Evolutionary conservation across 1,140 invertebrate genomes (phyloP), one percentile per base, ranked within the genome.

Genomic region (Heterodera schachtii): DNA sequence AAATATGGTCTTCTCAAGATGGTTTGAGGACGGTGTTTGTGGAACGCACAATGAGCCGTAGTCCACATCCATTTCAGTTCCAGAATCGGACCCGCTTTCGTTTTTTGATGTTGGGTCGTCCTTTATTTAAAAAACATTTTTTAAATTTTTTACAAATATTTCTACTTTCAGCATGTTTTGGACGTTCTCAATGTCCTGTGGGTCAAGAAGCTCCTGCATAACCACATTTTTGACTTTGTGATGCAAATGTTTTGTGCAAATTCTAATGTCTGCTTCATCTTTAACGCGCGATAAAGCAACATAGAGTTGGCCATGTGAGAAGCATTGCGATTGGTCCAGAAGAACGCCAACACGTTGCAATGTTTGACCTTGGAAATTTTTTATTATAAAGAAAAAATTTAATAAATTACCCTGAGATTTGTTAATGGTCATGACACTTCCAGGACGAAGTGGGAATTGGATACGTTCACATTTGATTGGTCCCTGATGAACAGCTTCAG

Each of bases 301-400:
- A 21, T 81, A 81, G 19, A 81, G 44, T 21, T 81, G 79, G 0
- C 79, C 79, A 4, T 74, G 79, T 3, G 47, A 21, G 19, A 81
- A 81, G 3, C 71, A 73, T 6, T 19, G n/a, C 13, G 71, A 73
- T 4, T 16, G 13, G 49, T 73, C 49, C 3, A 73, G 19, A 19
- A 73, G 16, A 3, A 73, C 49, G 6, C 71, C 71, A 4, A 73
- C 71, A 19, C 71, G 71, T 19, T 16, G 31, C 44, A 73, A 79
- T n/a, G 21, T 79, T 46, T 49, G 57, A 13, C 57, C 71, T 73
- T n/a, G n/a, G n/a, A n/a, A n/a, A n/a, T n/a, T n/a, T n/a, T n/a
- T n/a, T n/a, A n/a, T n/a, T n/a, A n/a, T n/a, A n/a, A n/a, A n/a
- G n/a, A n/a, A n/a, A n/a, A n/a, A n/a, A n/a, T n/a, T n/a, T 60